Evolutionary conservation across 1,140 invertebrate species (phyloP), one percentile per base, ranked within the genome.

Genomic region (Cataglyphis hispanica): DNA sequence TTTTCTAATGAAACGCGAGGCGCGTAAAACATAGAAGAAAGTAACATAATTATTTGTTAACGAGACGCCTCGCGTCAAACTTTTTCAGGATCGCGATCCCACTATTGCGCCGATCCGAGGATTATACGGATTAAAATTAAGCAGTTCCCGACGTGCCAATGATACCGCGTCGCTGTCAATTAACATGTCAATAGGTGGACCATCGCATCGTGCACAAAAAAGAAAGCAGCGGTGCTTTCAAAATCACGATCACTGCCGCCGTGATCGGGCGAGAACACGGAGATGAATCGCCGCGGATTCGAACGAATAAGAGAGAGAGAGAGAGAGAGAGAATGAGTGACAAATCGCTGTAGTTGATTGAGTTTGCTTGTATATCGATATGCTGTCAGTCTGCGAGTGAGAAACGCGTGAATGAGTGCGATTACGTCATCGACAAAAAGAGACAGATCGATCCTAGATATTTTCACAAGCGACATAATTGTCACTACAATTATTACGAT

Each of bases 401-500:
- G 77, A 40, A 27, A 83, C 25, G 31, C 66, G 37, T 53, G 61
- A 83, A 27, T 72, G 66, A 86, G 22, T 53, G 34, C 27, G 76
- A 60, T 50, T 78, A 60, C 53, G 50, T 67, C 27, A 80, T 80
- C 31, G 61, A 53, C 31, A 72, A 84, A 84, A 88, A 63, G 64
- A 74, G 37, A 64, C 16, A 89, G 56, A 85, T 91, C 75, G 72
- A 85, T 83, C 43, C 72, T 88, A 87, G 83, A 85, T 91, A 89
- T 89, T 91, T 91, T 91, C 76, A 89, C 80, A 85, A 87, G 67
- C 72, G 78, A 90, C 50, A 83, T 90, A 80, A 90, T 90, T 84
- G 78, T 87, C 56, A 87, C 78, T 89, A 89, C 61, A 75, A 74
- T 86, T 78, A 78, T 67, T 61, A 50, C 46, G 84, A 67, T 67